Conservation (phyloP, 2,797 vertebrate genomes). For the Catostomus latipinnis region DNA sequence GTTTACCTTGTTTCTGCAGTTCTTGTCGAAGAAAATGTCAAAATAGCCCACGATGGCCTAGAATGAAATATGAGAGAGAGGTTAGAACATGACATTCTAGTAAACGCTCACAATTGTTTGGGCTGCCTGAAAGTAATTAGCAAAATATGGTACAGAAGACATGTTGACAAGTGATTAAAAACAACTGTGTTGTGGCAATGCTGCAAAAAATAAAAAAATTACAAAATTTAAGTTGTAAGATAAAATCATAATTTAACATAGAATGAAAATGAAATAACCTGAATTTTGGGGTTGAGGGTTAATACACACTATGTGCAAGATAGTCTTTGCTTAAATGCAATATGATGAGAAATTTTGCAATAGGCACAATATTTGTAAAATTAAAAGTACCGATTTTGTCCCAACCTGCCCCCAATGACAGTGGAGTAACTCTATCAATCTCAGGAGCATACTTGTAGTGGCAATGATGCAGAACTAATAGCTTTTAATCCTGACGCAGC, state of each 20-base stretch:
- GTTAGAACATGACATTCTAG: constrained; percentile 69
- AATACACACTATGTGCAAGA: not conserved
- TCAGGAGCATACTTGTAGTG: constrained; percentile 80
- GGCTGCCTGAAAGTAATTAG: constrained; percentile 42
- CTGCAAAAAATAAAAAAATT: no score
- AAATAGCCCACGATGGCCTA: constrained; percentile 96
- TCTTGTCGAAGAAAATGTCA: constrained; percentile 93
- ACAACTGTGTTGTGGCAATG: not conserved
- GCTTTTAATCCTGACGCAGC: constrained; percentile 86
- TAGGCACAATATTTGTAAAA: constrained; percentile 18
- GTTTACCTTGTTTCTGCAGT: constrained; percentile 88
- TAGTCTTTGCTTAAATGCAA: no score
- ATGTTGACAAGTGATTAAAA: not conserved
- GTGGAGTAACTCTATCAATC: constrained; percentile 80
- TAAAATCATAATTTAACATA: not conserved
- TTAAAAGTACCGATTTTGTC: constrained; percentile 64
- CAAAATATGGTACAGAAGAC: constrained; percentile 18
- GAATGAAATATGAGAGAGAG: constrained; percentile 43
- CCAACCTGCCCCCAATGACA: constrained; percentile 63
- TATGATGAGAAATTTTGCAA: no score
- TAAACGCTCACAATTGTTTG: constrained; percentile 72
- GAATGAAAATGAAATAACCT: not conserved
- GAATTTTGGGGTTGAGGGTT: not conserved
- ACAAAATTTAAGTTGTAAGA: no score
- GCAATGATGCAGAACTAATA: constrained; percentile 85